Base-by-base conservation (phyloP, 2,888 invertebrate species). In the Brachynemurus nebulosus region DNA sequence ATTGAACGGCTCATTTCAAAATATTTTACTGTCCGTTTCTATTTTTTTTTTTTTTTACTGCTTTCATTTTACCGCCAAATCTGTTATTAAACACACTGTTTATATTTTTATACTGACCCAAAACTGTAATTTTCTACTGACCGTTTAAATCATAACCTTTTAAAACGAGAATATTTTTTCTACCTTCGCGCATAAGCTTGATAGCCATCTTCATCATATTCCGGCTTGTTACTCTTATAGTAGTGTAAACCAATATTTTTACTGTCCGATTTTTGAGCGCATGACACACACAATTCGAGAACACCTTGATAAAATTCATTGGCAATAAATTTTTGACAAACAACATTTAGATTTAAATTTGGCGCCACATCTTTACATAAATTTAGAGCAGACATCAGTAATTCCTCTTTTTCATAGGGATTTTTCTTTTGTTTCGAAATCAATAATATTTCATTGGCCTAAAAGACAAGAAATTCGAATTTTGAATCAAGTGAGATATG, bases 291-390 rank as follows among this genome's bases (percentile, higher is more conserved):
- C 19, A 97, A 63, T 54, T 96, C 91, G 9, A 95, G 81, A 2
- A 96, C 84, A 1, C 92, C 92, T 18, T 81, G 76, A 61, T 86
- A 93, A 59, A 85, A 91, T 14, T 82, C 83, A 38, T 80, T 77
- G 2, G 79, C 69, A 7, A 81, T 76, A 53, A 95, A 78, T 62
- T 91, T 86, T 40, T 81, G 80, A 59, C 92, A 91, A 35, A 95
- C 85, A 45, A 82, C 74, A 2, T 78, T 74, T 36, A 95, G 66
- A 60, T 93, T 90, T 20, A 95, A 71, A 53, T 86, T 82, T 1
- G 89, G 86, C 1, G 86, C 84, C 16, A 93, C 90, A 58, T 84
- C 81, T 69, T 89, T 89, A 62, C 90, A 92, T 30, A 92, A 66
- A 66, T 85, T 74, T 44, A 93, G 64, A 0, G 92, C 89, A 42